A percentile compares a stretch with the other conserved stretches of the same genome.
phyloP scores from a whole-genome alignment of 2,797 vertebrate species.

The Periparus ater region DNA sequence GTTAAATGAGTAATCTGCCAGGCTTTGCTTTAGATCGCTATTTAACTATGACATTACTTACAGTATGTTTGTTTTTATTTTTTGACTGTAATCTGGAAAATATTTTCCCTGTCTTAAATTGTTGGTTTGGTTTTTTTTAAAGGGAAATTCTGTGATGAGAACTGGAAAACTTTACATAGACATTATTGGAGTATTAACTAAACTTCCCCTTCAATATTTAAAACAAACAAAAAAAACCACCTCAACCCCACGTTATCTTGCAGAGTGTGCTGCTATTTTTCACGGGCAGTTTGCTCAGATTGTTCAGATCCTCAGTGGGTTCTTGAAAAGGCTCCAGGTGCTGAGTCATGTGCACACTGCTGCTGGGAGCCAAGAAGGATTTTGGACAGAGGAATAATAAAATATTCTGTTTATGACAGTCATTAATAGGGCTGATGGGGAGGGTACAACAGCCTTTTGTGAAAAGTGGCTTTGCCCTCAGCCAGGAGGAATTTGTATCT shows the following conservation, averaged over 20 bases:
- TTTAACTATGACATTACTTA: neutral
- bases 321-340: constrained; percentile 44
- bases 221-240: accelerated
- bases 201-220: neutral
- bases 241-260: neutral
- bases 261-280: neutral
- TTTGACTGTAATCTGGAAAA: neutral
- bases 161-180: accelerated
- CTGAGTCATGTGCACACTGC: constrained; percentile 35
- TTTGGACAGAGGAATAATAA: constrained; percentile 46
- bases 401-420: constrained; percentile 15
- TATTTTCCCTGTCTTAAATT: neutral
- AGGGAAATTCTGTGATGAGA: neutral
- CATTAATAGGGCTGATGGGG: neutral
- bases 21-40: neutral
- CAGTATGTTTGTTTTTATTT: neutral
- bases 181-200: neutral
- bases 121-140: neutral
- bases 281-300: neutral
- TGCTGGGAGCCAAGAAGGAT: neutral
- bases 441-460: neutral
- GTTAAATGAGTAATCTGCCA: constrained; percentile 9
- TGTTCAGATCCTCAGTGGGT: neutral
- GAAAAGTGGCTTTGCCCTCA: neutral
- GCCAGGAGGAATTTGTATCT: neutral